These are phyloP conservation scores for Sceloporus undulatus DNA, from an alignment of 2,113 vertebrate genomes.

Conservation along the genomic window DNA sequence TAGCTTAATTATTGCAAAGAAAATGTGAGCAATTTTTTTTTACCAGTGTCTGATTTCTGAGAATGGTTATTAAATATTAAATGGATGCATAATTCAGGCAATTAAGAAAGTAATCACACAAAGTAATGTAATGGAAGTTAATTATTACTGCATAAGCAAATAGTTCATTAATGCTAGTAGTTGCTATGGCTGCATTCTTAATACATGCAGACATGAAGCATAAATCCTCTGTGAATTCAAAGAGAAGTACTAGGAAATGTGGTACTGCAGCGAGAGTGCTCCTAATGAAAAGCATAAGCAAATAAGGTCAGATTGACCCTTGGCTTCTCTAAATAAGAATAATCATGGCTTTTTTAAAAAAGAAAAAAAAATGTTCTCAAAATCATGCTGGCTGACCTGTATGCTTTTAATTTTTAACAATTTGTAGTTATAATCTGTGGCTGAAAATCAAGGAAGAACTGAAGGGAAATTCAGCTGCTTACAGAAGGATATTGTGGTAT, in stretches of 20 bases:
- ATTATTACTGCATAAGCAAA: conserved; percentile 99
- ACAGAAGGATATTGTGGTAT: conserved; percentile 65
- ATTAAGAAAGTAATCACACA: conserved; percentile 99
- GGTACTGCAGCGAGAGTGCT: conserved; percentile 79
- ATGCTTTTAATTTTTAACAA: conserved; percentile 67
- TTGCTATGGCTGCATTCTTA: conserved; percentile 98
- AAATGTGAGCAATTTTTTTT: conserved; percentile 99
- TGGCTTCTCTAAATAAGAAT: conserved; percentile 80
- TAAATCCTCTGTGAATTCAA: conserved; percentile 92
- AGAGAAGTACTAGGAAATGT: conserved; percentile 86
- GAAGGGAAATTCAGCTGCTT: conserved; percentile 68
- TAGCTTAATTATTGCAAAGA: conserved; percentile 99
- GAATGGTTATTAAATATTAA: conserved; percentile 99
- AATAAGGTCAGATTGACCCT: conserved; percentile 82
- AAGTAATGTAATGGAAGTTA: conserved; percentile 99
- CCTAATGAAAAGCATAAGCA: conserved; percentile 83
- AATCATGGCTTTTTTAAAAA: conserved; percentile 77
- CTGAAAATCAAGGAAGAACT: conserved; percentile 72
- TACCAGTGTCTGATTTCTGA: conserved; percentile 99
- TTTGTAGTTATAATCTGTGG: conserved; percentile 55
- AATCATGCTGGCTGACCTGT: conserved; percentile 60
- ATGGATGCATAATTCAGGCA: conserved; percentile 99
- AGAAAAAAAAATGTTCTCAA: conserved; percentile 73
- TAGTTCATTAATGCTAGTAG: conserved; percentile 99
- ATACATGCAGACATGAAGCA: conserved; percentile 92